These are phyloP conservation scores for Carterocephalus palaemon DNA, from an alignment of 2,888 invertebrate genomes.

Conservation along the genomic window DNA sequence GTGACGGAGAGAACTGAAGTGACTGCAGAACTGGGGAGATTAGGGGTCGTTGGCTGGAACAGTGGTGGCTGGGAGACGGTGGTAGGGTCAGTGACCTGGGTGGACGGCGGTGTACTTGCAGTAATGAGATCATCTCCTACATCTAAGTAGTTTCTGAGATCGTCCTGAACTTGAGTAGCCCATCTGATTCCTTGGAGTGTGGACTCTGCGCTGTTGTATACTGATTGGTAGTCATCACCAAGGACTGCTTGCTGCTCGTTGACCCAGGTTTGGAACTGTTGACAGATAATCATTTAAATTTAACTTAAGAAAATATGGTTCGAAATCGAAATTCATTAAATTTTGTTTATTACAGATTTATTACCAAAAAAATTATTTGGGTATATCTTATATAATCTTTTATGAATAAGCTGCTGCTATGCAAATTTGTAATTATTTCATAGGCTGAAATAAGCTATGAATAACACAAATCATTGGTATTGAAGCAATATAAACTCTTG, in stretches of 20 bases:
- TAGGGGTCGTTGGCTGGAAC: constrained; percentile 47
- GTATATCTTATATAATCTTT: too few species aligned
- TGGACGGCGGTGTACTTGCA: constrained; percentile 27
- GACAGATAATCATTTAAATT: constrained; percentile 19
- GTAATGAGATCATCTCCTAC: constrained; percentile 37
- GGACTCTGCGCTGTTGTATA: constrained; percentile 38
- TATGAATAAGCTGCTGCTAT: too few species aligned
- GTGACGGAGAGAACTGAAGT: constrained; percentile 45
- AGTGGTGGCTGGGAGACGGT: constrained; percentile 29
- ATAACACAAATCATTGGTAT: too few species aligned
- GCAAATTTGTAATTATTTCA: too few species aligned
- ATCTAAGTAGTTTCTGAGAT: constrained; percentile 47
- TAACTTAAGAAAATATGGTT: too few species aligned
- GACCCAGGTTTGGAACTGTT: constrained; percentile 61
- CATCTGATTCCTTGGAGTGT: constrained; percentile 46
- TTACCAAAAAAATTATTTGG: too few species aligned
- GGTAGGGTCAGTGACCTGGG: constrained; percentile 28
- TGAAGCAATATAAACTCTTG: too few species aligned
- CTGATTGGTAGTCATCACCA: constrained; percentile 35
- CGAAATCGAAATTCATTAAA: too few species aligned
- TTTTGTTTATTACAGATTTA: too few species aligned
- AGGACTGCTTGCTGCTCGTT: constrained; percentile 35
- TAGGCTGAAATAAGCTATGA: too few species aligned
- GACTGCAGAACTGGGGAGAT: constrained; percentile 47
- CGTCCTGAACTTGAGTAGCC: constrained; percentile 38